Evolutionary conservation across 2,113 vertebrate species (phyloP).

Genomic region (Potamarius usumacintae): DNA sequence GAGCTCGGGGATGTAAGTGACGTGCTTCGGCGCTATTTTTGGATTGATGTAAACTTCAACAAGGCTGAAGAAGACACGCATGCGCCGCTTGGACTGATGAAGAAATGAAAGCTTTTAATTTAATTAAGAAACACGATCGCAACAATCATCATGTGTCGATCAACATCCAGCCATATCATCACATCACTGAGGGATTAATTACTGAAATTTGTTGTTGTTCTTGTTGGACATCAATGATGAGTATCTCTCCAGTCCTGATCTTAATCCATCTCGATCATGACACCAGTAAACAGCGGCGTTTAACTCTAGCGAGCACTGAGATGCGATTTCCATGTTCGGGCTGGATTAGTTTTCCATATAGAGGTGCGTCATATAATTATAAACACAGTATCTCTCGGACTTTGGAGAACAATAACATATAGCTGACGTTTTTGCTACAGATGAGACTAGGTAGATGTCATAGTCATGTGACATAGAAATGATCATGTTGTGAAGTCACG

Average conservation of each 20-base stretch:
- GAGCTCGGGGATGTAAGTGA: not conserved
- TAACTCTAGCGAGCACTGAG: not conserved
- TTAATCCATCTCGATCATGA: not conserved
- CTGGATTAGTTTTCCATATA: not conserved
- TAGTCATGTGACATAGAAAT: too few relatives aligned
- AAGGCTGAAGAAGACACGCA: too few relatives aligned
- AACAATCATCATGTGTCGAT: not conserved
- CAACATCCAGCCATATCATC: not conserved
- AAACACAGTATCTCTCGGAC: not conserved
- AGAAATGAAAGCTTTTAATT: too few relatives aligned
- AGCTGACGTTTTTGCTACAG: too few relatives aligned
- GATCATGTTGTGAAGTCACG: not conserved
- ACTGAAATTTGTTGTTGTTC: too few relatives aligned
- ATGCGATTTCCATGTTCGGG: not conserved
- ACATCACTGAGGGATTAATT: not conserved
- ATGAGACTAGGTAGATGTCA: too few relatives aligned
- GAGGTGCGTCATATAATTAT: not conserved
- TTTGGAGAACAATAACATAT: not conserved
- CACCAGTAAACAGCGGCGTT: not conserved
- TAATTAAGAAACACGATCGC: too few relatives aligned
- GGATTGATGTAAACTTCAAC: too few relatives aligned
- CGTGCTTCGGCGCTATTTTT: not conserved
- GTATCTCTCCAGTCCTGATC: not conserved
- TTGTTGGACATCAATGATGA: not conserved
- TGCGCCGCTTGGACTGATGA: too few relatives aligned